Base-by-base conservation (phyloP, 2,888 invertebrate species). In the Mythimna vitellina region DNA sequence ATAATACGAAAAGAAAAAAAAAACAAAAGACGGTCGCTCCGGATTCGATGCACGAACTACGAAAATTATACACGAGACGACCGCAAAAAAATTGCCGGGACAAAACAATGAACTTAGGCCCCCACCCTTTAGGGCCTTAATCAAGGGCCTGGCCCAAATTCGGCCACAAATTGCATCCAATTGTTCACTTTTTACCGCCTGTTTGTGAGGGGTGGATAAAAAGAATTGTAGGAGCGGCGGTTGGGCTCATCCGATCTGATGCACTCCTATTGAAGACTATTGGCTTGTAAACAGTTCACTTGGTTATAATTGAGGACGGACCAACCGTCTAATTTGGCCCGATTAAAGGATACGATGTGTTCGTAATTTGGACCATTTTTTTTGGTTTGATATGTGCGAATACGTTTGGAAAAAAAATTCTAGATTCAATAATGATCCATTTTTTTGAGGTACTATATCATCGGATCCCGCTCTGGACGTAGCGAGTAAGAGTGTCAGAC, bases 91-190 rank as follows among this genome's bases (percentile, higher is more conserved):
- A 76, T 46, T 89, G 89, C 63, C 88, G 89, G 90, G 90, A 93
- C 92, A 93, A 95, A 94, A 95, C 94, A 94, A 94, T 93, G 90
- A 92, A 91, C 90, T 80, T 71, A 83, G 72, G 62, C 49, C 90
- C 91, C 89, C 89, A 87, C 92, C 91, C 92, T 91, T 91, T 89
- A 83, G 35, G 89, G 89, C 89, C 91, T 91, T 93, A 94, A 96
- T 95, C 94, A 95, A 93, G 92, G 89, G 89, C 87, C 90, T 93
- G 94, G 93, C 94, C 95, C 87, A 93, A 94, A 94, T 95, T 95
- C 93, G 92, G 92, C 95, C 95, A 93, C 96, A 96, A 96, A 96
- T 96, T 96, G 96, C 95, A 94, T 93, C 92, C 95, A 95, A 96
- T 96, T 96, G 96, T 96, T 96, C 96, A 95, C 92, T 96, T 96